These are phyloP conservation scores for Rhimphoctona megacephalus DNA, from an alignment of 2,888 invertebrate species.

Conservation along the genomic window DNA sequence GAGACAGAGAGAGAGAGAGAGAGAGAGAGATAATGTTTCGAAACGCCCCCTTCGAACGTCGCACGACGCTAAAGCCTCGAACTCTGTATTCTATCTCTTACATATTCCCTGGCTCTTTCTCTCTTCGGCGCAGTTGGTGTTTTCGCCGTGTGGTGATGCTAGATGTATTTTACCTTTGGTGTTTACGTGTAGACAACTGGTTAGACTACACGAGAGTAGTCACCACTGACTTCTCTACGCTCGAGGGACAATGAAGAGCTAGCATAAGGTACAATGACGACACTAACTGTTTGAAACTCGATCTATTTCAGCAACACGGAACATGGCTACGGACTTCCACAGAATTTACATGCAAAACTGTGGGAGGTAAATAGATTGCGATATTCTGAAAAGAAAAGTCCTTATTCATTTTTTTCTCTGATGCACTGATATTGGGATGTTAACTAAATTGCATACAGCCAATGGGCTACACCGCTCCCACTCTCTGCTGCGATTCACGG, in stretches of 20 bases:
- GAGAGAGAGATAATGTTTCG: slow-evolving; percentile 7
- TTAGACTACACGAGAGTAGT: not conserved
- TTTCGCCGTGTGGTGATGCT: not conserved
- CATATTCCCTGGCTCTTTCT: not conserved
- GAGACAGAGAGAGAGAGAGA: not conserved
- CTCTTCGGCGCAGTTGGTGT: not conserved
- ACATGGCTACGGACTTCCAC: not conserved
- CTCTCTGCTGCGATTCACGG: too few species aligned
- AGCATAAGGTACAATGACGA: not conserved
- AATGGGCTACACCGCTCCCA: not conserved
- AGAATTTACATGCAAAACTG: not conserved
- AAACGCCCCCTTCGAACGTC: slow-evolving; percentile 43
- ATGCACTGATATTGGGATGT: not conserved
- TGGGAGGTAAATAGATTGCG: not conserved
- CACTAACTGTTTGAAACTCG: slow-evolving; percentile 16
- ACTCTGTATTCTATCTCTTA: slow-evolving; percentile 21
- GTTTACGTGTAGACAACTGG: slow-evolving; percentile 9
- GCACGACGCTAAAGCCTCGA: slow-evolving; percentile 37
- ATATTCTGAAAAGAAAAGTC: not conserved
- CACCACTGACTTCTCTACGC: not conserved
- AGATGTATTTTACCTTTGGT: slow-evolving; percentile 23
- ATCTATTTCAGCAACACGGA: slow-evolving; percentile 15
- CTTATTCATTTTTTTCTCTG: not conserved
- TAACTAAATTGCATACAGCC: not conserved
- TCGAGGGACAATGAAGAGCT: slow-evolving; percentile 12